These are phyloP conservation scores for Meiosimyza platycephala DNA, from an alignment of 2,888 invertebrate species.

Conservation along the genomic window DNA sequence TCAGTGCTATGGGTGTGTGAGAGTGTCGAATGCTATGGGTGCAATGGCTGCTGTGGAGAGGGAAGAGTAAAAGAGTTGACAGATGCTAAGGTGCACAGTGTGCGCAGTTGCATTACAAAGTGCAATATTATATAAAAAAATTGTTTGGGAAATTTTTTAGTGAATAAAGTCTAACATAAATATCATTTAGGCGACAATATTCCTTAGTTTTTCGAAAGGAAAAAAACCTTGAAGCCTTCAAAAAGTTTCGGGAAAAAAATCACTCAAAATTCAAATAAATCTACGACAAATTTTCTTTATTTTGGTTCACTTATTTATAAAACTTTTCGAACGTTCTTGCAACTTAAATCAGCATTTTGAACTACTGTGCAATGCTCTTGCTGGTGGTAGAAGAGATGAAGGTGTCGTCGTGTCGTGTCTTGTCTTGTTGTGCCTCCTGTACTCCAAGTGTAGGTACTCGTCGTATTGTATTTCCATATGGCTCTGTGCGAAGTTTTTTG, in stretches of 20 bases:
- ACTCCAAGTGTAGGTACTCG: not conserved
- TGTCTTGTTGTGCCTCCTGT: constrained; percentile 26
- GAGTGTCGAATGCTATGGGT: constrained; percentile 7
- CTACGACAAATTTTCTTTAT: too few species aligned
- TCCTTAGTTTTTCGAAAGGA: too few species aligned
- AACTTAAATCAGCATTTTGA: too few species aligned
- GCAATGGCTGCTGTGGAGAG: not conserved
- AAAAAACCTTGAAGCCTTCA: too few species aligned
- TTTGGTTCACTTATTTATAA: too few species aligned
- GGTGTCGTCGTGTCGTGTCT: constrained; percentile 30
- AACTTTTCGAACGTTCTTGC: too few species aligned
- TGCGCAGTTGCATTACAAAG: not conserved
- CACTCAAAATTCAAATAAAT: too few species aligned
- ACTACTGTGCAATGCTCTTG: too few species aligned
- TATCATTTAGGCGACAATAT: too few species aligned
- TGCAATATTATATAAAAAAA: not conserved
- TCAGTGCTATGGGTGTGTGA: constrained; percentile 34
- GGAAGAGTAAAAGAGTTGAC: not conserved
- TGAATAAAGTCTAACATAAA: too few species aligned
- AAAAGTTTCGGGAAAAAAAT: too few species aligned
- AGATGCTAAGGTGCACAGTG: not conserved
- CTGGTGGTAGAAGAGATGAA: not conserved
- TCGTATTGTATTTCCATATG: not conserved
- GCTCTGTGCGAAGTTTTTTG: constrained; percentile 11
- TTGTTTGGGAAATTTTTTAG: too few species aligned